These are phyloP conservation scores for Barbus barbus DNA, from an alignment of 2,113 vertebrate genomes.

Conservation along the genomic window DNA sequence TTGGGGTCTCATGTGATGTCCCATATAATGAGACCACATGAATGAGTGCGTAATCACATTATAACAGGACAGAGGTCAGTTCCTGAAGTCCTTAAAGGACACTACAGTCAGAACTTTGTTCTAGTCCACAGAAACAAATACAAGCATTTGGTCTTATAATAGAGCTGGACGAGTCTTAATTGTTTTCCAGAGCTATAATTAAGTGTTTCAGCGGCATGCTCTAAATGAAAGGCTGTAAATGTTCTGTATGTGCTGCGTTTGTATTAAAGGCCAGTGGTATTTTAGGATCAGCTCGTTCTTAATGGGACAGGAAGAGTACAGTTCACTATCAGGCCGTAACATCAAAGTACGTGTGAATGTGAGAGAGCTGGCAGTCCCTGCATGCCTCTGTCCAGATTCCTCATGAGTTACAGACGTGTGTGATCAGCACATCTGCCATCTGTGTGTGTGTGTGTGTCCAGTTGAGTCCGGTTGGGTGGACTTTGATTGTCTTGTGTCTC, in stretches of 20 bases:
- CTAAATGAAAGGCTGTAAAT: not conserved
- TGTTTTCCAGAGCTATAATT: not conserved
- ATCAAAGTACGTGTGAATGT: not conserved
- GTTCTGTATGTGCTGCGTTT: not conserved
- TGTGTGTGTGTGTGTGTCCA: not conserved
- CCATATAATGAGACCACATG: too few species aligned
- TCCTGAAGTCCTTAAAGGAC: not conserved
- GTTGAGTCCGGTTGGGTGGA: not conserved
- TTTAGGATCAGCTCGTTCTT: not conserved
- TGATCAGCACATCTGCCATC: not conserved
- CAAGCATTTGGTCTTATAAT: not conserved
- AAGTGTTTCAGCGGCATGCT: not conserved
- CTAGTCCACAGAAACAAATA: not conserved
- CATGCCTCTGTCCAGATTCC: not conserved
- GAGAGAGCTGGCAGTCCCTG: not conserved
- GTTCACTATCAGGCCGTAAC: too few species aligned
- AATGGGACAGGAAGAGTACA: not conserved
- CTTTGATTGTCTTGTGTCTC: not conserved
- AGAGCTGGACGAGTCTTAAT: not conserved
- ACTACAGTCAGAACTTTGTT: not conserved
- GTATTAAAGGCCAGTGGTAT: not conserved
- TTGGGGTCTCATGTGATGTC: not conserved
- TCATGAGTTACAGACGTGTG: not conserved
- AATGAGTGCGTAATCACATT: not conserved
- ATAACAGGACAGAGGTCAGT: not conserved